Evolutionary conservation across 2,797 vertebrate genomes (phyloP).

Genomic region (Anisognathus igniventris): DNA sequence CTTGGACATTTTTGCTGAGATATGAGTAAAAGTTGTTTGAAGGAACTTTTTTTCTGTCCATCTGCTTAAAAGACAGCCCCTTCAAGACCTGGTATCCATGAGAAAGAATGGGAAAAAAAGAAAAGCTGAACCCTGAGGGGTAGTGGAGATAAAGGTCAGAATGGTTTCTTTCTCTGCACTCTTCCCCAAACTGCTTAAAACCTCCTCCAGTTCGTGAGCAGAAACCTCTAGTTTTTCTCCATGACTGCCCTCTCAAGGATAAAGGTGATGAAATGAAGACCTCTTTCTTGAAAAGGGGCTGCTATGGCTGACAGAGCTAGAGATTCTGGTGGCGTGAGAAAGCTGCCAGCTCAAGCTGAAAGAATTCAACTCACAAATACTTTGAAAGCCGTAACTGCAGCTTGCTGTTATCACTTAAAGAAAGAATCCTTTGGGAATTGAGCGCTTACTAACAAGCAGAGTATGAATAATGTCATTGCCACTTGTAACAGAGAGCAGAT

Average conservation of each 20-base stretch:
- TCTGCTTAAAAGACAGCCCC: not conserved
- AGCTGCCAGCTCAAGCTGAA: rapidly evolving
- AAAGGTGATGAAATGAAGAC: not conserved
- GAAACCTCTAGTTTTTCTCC: not conserved
- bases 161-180: not conserved
- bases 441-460: not conserved
- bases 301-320: not conserved
- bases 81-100: not conserved
- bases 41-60: not conserved
- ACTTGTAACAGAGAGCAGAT: not conserved
- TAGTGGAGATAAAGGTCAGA: not conserved
- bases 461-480: not conserved
- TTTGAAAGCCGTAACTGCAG: not conserved
- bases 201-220: not conserved
- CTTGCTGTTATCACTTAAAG: not conserved
- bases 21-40: not conserved
- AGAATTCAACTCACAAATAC: not conserved
- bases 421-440: not conserved
- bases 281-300: not conserved
- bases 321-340: not conserved
- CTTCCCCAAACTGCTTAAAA: not conserved
- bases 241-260: not conserved
- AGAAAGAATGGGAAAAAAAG: not conserved
- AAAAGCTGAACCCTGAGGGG: not conserved
- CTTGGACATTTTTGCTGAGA: not conserved